Base-by-base conservation (phyloP, 1,140 invertebrate genomes). In the Ceratosolen fusciceps region DNA sequence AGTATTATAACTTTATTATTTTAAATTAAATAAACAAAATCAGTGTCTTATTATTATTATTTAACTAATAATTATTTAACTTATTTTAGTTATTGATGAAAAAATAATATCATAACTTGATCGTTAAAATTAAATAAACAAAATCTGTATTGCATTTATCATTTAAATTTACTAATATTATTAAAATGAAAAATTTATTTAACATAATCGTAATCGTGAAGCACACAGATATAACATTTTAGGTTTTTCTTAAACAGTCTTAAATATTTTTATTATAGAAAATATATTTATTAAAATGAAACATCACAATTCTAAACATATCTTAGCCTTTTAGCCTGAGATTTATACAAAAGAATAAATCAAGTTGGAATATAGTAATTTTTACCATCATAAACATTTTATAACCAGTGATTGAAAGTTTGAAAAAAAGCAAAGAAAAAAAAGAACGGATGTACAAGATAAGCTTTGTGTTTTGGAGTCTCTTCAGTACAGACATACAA, bases 281-380 rank as follows among this genome's bases (percentile, higher is more conserved):
- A 71, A 10, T 26, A 56, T n/a, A n/a, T n/a, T 39, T 3, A 21
- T 37, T 7, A 37, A 58, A 12, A 26, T 34, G 9, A 31, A 47
- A 77, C 9, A 37, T 70, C 52, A 34, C 16, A 31, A 31, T 39
- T 29, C 29, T 62, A 39, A 39, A 21, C 0, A 3, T 52, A 29
- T 0, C 47, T 77, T n/a, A 70, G 70, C 49, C 37, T 34, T 58
- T 16, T 12, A 26, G 58, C 67, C 43, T 77, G 24, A 47, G 24
- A 58, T 71, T 70, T 77, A 58, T 77, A 71, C 34, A 70, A 47
- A 49, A 58, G 34, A 26, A 19, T 52, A 39, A 14, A 19, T 37
- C 9, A 49, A 39, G 3, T 56, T 73, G 1, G 5, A 54, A 21
- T 58, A 26, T 29, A 58, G 8, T 54, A 54, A 54, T 72, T 54